Evolutionary conservation across 2,797 vertebrate genomes (phyloP).

Genomic region (Xenops minutus): DNA sequence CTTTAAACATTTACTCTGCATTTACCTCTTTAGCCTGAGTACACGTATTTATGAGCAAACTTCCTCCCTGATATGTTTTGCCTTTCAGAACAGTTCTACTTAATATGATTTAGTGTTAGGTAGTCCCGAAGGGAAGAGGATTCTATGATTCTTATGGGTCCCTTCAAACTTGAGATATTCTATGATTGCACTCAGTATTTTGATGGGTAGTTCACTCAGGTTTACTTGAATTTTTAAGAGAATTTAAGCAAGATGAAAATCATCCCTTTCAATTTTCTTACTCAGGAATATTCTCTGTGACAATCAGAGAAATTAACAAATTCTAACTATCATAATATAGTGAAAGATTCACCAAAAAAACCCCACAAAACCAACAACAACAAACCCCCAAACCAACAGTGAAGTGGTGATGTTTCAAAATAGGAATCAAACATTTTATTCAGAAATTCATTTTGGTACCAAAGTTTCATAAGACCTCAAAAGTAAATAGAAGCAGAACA

Average conservation of each 20-base stretch:
- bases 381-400: too few relatives aligned
- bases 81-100: neutral
- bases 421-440: neutral
- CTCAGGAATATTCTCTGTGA: neutral
- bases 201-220: neutral
- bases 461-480: neutral
- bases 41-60: neutral
- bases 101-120: neutral
- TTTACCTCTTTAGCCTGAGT: neutral
- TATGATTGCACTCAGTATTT: neutral
- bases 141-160: neutral
- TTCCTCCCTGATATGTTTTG: neutral
- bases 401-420: neutral
- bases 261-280: neutral
- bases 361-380: too few relatives aligned
- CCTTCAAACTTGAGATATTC: neutral
- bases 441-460: neutral
- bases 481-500: neutral
- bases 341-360: too few relatives aligned
- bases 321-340: neutral
- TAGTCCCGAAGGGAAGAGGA: neutral
- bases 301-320: neutral
- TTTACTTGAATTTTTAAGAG: neutral
- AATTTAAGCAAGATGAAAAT: neutral
- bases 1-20: neutral